Base-by-base conservation (phyloP, 2,888 invertebrate species). In the Achlya flavicornis region DNA sequence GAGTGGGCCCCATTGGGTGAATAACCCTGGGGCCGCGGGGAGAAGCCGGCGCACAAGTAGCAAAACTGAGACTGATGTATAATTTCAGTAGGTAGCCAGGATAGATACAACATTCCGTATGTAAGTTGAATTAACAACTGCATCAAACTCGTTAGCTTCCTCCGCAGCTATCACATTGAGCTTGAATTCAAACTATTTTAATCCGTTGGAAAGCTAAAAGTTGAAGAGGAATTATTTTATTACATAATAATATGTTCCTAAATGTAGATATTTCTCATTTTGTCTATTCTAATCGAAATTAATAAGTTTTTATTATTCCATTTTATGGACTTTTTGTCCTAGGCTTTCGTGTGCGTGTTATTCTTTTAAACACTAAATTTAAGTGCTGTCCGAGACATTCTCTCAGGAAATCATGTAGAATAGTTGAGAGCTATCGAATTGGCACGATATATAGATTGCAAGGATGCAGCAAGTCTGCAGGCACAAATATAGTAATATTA, bases 11-110 rank as follows among this genome's bases (percentile, higher is more conserved):
- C 88, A 91, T 61, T 93, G 93, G 92, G 87, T 76, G 35, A 86
- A 85, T 66, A 86, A 85, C 66, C 81, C 88, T 1, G 85, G 76
- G 16, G 78, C 88, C 0, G 81, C 72, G 3, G 86, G 79, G 3
- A 80, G 92, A 57, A 92, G 91, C 77, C 89, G 94, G 14, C 90
- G 93, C 78, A 94, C 94, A 70, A 94, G 93, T 79, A 94, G 94
- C 82, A 94, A 94, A 84, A 94, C 94, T 84, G 94, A 94, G 91
- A 94, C 94, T 91, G 94, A 94, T 88, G 93, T 94, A 81, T 94
- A 89, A 90, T 84, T 87, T 81, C 83, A 77, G 70, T 84, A 85
- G 82, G 72, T 83, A 86, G 82, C 75, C 67, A 72, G 67, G 69
- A 69, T 75, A 77, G 70, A 68, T 38, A 41, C 63, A 64, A 76